Base-by-base conservation (phyloP, 2,888 invertebrate species). In the Epinotia ramella region DNA sequence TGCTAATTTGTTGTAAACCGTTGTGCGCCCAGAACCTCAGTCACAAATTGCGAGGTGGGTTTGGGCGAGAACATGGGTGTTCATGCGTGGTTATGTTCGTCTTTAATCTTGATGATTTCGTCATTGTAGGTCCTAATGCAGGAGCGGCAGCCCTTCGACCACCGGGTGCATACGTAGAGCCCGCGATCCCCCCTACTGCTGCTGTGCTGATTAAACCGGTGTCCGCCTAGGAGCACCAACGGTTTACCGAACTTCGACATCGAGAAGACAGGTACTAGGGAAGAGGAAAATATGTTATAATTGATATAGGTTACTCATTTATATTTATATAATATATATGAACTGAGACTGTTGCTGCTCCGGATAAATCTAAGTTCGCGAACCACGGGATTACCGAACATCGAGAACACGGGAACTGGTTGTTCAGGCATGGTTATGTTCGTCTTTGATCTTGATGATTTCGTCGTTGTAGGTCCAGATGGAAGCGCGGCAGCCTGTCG, bases 201-300 rank as follows among this genome's bases (percentile, higher is more conserved):
- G 59, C 83, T 84, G 72, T 88, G 86, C 66, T 83, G 79, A 69
- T 88, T 87, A 75, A 82, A 88, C 1, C 89, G 82, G 78, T 64
- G 77, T 1, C 79, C 75, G 13, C 76, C 76, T 12, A 79, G 65
- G 7, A 78, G 33, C 40, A 84, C 57, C 11, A 79, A 80, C 2
- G 79, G 77, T 66, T 77, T 82, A 3, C 83, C 83, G 18, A 66
- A 73, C 68, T 76, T 82, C 6, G 83, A 78, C 11, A 56, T 72
- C 4, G 81, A 70, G 60, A 79, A 81, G 16, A 53, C n/a, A 53
- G 53, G 53, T n/a, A n/a, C 53, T 53, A 6, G n/a, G 53, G 6
- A 53, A 53, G 7, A 53, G 53, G 6, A 53, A 53, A 53, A 53
- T n/a, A n/a, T 53, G n/a, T 16, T 53, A 2, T n/a, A n/a, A 53